Conservation (phyloP, 2,888 invertebrate species). For the Cylloceria caligata region DNA sequence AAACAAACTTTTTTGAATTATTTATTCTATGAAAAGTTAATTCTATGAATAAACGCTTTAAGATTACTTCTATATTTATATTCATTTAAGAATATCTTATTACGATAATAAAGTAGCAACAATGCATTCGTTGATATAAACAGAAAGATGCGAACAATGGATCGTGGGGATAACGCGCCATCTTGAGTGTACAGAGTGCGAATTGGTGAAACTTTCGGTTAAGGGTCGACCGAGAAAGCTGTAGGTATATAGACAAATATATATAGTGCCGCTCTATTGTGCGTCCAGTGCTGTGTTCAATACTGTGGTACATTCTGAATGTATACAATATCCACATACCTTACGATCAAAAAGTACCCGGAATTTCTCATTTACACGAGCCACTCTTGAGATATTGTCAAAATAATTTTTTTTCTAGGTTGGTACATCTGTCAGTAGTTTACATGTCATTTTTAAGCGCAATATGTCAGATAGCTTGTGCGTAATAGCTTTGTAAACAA, state of each 20-base stretch:
- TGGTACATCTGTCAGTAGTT: no score
- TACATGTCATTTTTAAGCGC: no score
- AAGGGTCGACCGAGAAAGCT: conserved; percentile 16
- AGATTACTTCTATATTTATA: conserved; percentile 1
- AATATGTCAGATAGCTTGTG: no score
- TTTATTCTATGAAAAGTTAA: neutral
- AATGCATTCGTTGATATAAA: conserved; percentile 28
- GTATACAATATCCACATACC: no score
- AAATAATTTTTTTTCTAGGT: no score
- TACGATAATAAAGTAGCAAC: conserved; percentile 24
- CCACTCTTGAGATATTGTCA: no score
- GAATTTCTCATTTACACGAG: no score
- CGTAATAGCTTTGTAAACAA: no score
- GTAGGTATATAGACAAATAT: conserved; percentile 13
- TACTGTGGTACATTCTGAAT: no score
- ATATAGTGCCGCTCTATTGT: no score
- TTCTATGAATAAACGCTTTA: neutral
- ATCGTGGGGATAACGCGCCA: conserved; percentile 54
- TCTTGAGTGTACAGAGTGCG: conserved; percentile 38
- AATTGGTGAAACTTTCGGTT: conserved; percentile 45
- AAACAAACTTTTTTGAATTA: neutral
- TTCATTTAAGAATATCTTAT: neutral
- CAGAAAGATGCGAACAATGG: neutral
- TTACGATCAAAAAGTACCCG: no score
- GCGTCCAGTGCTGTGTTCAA: no score